Conservation (phyloP, 92 coral and sea anemone species). For the Phenganax subtilis region DNA sequence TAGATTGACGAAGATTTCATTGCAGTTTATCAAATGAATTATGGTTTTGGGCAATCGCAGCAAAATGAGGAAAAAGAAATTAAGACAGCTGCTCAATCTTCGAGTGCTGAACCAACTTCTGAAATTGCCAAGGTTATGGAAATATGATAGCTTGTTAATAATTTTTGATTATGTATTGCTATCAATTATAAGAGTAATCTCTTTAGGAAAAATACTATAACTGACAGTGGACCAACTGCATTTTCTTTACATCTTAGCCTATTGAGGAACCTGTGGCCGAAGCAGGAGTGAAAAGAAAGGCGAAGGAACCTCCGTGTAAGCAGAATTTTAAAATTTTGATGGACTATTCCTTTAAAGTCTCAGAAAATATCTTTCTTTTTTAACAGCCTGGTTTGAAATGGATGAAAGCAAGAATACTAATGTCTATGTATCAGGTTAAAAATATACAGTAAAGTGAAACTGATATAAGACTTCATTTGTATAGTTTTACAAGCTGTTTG, state of each 20-base stretch:
- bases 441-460: not conserved
- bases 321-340: not conserved
- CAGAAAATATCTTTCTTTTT: conserved; percentile 13
- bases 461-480: not conserved
- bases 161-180: not conserved
- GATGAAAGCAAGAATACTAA: conserved; percentile 80
- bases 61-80: conserved; percentile 27
- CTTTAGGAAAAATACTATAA: not conserved
- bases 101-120: not conserved
- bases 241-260: not conserved
- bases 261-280: conserved; percentile 12
- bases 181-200: not conserved
- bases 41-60: conserved; percentile 55
- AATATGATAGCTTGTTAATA: not conserved
- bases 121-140: not conserved
- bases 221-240: not conserved
- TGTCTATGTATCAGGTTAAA: conserved; percentile 82
- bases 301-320: conserved; percentile 53
- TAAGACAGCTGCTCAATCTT: conserved; percentile 17
- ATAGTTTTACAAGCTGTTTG: not conserved
- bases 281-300: conserved; percentile 52
- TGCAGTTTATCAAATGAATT: conserved; percentile 90
- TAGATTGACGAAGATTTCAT: conserved; percentile 41
- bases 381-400: conserved; percentile 82
- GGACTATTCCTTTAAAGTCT: not conserved